Evolutionary conservation across 2,888 invertebrate genomes (phyloP), one percentile per base, ranked within the genome.

Genomic region (Andrena chrysosceles): DNA sequence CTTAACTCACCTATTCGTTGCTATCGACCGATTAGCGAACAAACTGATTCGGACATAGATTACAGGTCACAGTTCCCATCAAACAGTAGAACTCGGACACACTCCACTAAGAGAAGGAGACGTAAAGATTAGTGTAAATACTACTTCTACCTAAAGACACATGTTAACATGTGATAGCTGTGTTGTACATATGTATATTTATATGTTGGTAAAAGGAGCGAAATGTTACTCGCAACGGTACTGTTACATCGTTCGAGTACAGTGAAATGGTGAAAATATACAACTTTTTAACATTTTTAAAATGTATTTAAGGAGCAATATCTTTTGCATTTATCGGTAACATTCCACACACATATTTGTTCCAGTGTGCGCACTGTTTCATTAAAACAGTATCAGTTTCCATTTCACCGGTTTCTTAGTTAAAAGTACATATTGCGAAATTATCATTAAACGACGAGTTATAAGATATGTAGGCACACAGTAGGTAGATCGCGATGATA

Each of bases 21-120:
- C 33, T 86, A 80, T 20, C 79, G 77, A 63, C 84, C 89, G n/a
- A 89, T 89, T 72, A 91, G 90, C 66, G 81, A 89, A 75, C 86
- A 81, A 68, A 72, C 67, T 13, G 85, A 88, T 80, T 86, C 90
- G 16, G 81, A 88, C n/a, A 90, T 91, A 84, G 83, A 90, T 74
- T 90, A 90, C 70, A 81, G 49, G 10, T 70, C 31, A 48, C 89
- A 91, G 77, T 89, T 88, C 67, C 63, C 72, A 33, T 74, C 85
- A 20, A 83, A 76, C 42, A 87, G 77, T 13, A 89, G 74, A 60
- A 67, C 76, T 31, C 72, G 74, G 5, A 20, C 78, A 49, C 48
- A 71, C 29, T 35, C 20, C 20, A 81, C 31, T 60, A 89, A 71
- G 54, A 90, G 87, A 70, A 87, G 87, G 63, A 91, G 88, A 75